Evolutionary conservation across 2,113 vertebrate species (phyloP).

Genomic region (Heloderma charlesbogerti): DNA sequence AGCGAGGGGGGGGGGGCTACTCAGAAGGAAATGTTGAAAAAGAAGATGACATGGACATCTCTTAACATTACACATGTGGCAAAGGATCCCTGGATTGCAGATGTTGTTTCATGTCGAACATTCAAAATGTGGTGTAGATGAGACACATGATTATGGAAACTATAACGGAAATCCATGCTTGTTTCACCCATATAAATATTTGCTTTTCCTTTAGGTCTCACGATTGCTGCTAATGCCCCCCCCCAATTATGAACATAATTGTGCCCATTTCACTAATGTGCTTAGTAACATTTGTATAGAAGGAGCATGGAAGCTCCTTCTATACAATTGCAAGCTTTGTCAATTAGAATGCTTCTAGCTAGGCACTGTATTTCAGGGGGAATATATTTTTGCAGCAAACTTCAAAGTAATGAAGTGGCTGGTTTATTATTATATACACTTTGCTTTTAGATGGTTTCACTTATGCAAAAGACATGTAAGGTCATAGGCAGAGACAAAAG

Average conservation of each 20-base stretch:
- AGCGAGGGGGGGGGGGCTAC: not conserved
- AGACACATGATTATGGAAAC: not conserved
- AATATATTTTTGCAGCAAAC: not conserved
- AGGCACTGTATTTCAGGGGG: not conserved
- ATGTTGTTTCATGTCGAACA: not conserved
- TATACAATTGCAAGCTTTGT: not conserved
- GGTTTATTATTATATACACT: not conserved
- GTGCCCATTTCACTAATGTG: not conserved
- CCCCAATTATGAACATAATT: not conserved
- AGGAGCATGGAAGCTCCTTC: too few species aligned
- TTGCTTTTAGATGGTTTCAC: not conserved
- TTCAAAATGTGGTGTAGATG: not conserved
- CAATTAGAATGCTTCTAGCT: not conserved
- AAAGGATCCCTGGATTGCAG: not conserved
- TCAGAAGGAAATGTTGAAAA: not conserved
- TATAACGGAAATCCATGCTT: not conserved
- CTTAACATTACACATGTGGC: not conserved
- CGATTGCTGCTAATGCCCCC: not conserved
- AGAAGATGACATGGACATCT: not conserved
- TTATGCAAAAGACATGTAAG: constrained; percentile 20
- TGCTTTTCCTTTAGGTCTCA: not conserved
- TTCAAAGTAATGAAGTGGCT: not conserved
- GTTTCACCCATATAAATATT: not conserved
- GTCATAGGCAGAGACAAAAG: not conserved
- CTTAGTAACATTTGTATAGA: not conserved